phyloP scores from a whole-genome alignment of 1,140 invertebrate species.

The Nephila pilipes region DNA sequence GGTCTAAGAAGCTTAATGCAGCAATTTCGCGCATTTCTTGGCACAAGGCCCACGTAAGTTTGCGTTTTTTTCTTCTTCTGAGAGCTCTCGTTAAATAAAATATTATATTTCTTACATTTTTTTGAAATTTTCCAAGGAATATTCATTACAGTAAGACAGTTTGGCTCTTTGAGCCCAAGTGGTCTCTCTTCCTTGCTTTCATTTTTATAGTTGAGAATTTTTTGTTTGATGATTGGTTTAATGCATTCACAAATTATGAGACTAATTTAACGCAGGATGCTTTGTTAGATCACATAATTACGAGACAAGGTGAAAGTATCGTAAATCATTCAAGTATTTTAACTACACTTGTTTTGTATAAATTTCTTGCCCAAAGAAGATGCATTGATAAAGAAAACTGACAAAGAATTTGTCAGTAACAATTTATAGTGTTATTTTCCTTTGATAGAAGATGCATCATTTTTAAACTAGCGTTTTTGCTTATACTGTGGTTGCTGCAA shows the following conservation, averaged over 20 bases:
- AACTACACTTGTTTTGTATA: neutral
- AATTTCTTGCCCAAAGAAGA: neutral
- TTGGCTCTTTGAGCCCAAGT: neutral
- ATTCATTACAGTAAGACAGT: neutral
- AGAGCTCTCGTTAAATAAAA: conserved; percentile 1
- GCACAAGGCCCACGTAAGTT: conserved; percentile 5
- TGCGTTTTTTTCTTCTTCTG: neutral
- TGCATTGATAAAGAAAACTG: neutral
- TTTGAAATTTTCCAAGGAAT: neutral
- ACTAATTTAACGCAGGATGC: neutral
- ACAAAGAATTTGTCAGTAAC: neutral
- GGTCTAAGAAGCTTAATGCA: conserved; percentile 7
- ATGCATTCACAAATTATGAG: conserved; percentile 12
- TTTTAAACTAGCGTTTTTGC: neutral
- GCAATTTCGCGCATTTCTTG: conserved; percentile 26
- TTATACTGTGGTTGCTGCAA: no score
- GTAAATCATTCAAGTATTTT: neutral
- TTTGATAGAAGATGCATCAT: neutral
- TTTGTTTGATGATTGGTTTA: conserved; percentile 3
- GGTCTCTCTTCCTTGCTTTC: neutral
- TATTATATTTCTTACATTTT: neutral
- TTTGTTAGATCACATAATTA: conserved; percentile 14
- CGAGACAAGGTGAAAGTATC: neutral
- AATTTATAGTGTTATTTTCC: neutral
- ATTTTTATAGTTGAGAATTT: neutral